phyloP scores from a whole-genome alignment of 1,140 invertebrate genomes.

The Drosophila melanica region DNA sequence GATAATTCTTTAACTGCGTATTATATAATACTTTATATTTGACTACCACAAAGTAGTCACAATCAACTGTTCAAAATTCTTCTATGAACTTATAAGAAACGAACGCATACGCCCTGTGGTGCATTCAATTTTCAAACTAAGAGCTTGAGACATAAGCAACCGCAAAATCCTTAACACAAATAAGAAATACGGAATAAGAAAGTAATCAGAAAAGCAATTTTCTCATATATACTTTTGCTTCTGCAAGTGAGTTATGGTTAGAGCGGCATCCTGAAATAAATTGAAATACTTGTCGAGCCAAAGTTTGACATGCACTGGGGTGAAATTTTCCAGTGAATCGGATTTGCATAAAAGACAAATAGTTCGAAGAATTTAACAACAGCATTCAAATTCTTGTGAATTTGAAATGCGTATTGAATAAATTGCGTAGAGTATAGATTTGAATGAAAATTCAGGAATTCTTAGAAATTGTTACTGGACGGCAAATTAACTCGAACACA shows the following conservation, averaged over 20 bases:
- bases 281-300: neutral
- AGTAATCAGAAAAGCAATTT: slow-evolving; percentile 11
- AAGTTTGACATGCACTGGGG: neutral
- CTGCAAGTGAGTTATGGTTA: neutral
- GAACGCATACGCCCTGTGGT: slow-evolving; percentile 15
- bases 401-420: neutral
- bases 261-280: neutral
- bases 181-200: neutral
- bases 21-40: neutral
- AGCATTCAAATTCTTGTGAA: neutral
- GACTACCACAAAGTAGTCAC: too few species aligned
- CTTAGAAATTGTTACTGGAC: too few species aligned
- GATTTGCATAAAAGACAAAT: slow-evolving; percentile 4
- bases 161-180: neutral
- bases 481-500: too few species aligned
- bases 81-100: neutral
- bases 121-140: neutral
- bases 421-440: too few species aligned
- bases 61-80: neutral
- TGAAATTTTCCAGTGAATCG: slow-evolving; percentile 1
- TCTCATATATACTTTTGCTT: neutral
- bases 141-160: neutral
- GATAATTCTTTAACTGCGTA: neutral
- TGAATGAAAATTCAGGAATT: too few species aligned
- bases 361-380: neutral